Evolutionary conservation across 2,113 vertebrate species (phyloP).

Genomic region (Azemiops feae): DNA sequence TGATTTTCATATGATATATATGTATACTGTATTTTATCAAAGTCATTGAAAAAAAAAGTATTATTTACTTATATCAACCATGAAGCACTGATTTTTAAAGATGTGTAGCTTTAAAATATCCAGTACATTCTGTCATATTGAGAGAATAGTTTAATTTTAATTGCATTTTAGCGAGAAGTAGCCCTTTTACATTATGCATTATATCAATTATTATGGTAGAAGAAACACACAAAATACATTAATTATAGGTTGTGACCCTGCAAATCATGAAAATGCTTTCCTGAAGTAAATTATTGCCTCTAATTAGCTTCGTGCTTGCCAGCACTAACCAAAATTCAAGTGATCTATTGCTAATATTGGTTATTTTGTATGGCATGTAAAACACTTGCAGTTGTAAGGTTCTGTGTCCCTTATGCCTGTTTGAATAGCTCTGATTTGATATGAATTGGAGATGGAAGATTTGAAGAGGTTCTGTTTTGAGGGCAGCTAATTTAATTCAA

Average conservation of each 20-base stretch:
- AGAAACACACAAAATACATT: conserved; percentile 70
- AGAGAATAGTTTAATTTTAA: conserved; percentile 61
- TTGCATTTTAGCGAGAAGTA: conserved; percentile 62
- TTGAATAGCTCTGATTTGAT: not conserved
- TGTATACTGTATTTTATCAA: conserved; percentile 35
- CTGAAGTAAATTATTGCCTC: conserved; percentile 69
- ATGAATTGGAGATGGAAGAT: not conserved
- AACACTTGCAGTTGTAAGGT: conserved; percentile 33
- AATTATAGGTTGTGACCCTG: conserved; percentile 72
- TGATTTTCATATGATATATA: not conserved
- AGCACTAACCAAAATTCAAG: conserved; percentile 55
- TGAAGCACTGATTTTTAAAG: conserved; percentile 50
- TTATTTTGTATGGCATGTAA: conserved; percentile 55
- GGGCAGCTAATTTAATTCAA: not conserved
- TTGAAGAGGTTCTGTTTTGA: not conserved
- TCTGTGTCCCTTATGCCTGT: not conserved
- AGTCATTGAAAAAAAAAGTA: conserved; percentile 45
- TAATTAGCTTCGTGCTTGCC: conserved; percentile 71
- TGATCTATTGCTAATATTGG: conserved; percentile 60
- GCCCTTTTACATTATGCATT: conserved; percentile 60
- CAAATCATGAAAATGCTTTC: conserved; percentile 69
- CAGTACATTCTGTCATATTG: conserved; percentile 54
- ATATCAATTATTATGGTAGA: conserved; percentile 69
- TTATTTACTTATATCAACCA: conserved; percentile 28
- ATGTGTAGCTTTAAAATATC: conserved; percentile 55